Evolutionary conservation across 37 sponge, comb jelly and placozoan species (phyloP).

Genomic region (Halisarca cf. caerulea): DNA sequence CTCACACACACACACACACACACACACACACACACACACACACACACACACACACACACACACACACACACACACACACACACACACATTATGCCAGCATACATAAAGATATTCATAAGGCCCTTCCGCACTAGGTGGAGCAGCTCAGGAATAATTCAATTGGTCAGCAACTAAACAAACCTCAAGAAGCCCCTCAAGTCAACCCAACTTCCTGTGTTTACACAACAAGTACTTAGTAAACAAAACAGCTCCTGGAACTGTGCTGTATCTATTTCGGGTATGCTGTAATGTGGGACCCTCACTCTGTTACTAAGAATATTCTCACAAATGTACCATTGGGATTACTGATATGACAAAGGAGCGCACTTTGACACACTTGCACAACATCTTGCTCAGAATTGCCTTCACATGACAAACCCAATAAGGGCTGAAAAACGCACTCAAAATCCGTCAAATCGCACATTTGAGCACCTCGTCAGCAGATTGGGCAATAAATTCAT

Average conservation of each 20-base stretch:
- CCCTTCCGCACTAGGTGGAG: not conserved
- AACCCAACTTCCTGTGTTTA: not conserved
- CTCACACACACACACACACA: too few relatives aligned
- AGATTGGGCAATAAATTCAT: too few relatives aligned
- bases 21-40: too few relatives aligned
- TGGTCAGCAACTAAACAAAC: not conserved
- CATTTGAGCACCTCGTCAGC: too few relatives aligned
- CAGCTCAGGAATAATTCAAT: not conserved
- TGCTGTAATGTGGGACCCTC: too few relatives aligned
- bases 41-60: too few relatives aligned
- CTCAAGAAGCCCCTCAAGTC: not conserved
- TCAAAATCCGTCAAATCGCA: too few relatives aligned
- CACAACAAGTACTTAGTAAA: not conserved
- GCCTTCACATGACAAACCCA: not conserved
- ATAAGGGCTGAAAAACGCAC: not conserved
- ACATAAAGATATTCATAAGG: not conserved
- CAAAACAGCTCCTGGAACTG: not conserved
- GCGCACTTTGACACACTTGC: not conserved
- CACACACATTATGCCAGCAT: not conserved
- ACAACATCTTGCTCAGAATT: not conserved
- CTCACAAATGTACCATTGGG: too few relatives aligned
- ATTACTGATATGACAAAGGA: not conserved
- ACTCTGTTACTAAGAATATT: too few relatives aligned
- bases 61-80: too few relatives aligned
- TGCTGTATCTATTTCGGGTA: not conserved